Evolutionary conservation across 2,113 vertebrate species (phyloP).

Genomic region (Sphaerodactylus townsendi): DNA sequence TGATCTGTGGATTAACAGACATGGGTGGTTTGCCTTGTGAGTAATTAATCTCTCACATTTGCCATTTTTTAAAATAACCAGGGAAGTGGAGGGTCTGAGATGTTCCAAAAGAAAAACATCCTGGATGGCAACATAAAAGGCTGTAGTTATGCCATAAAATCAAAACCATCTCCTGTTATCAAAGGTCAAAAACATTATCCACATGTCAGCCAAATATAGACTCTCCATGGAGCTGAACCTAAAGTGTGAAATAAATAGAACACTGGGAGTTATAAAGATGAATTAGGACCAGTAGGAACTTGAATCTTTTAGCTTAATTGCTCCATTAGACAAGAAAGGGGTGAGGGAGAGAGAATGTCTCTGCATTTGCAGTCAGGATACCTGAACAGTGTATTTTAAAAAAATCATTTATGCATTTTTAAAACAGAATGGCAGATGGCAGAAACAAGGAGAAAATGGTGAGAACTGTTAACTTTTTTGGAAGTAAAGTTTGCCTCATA

Average conservation of each 20-base stretch:
- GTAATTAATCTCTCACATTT: slow-evolving; percentile 48
- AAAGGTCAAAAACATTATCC: slow-evolving; percentile 72
- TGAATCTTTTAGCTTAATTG: slow-evolving; percentile 58
- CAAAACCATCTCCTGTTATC: slow-evolving; percentile 43
- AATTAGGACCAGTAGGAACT: slow-evolving; percentile 50
- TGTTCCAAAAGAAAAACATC: slow-evolving; percentile 49
- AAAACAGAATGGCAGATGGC: slow-evolving; percentile 22
- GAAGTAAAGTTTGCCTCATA: neutral
- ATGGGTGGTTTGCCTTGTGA: slow-evolving; percentile 23
- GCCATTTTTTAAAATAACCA: slow-evolving; percentile 23
- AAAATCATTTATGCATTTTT: slow-evolving; percentile 11
- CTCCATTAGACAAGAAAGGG: slow-evolving; percentile 54
- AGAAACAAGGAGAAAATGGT: neutral
- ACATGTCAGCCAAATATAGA: slow-evolving; percentile 53
- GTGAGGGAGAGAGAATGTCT: neutral
- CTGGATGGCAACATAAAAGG: slow-evolving; percentile 44
- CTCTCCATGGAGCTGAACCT: slow-evolving; percentile 48
- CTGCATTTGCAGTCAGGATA: slow-evolving; percentile 14
- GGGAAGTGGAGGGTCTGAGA: slow-evolving; percentile 14
- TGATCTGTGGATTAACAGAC: slow-evolving; percentile 33
- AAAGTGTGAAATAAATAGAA: slow-evolving; percentile 53
- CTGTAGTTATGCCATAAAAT: slow-evolving; percentile 49
- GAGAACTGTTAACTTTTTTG: neutral
- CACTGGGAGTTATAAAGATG: slow-evolving; percentile 52
- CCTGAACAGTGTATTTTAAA: slow-evolving; percentile 6